Conservation (phyloP, 2,888 invertebrate species). For the Macaria liturata region DNA sequence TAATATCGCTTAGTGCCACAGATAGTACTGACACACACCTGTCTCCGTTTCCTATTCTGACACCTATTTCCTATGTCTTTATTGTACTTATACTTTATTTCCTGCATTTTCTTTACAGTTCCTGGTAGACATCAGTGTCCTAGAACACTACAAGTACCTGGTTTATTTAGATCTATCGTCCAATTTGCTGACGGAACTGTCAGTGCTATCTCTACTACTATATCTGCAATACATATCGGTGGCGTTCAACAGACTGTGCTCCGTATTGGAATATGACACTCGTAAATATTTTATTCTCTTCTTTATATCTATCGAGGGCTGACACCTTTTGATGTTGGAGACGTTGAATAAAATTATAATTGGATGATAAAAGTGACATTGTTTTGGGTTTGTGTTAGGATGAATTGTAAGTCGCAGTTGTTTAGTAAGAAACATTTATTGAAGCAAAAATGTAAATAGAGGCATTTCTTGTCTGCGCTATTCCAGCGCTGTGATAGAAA, state of each 20-base stretch:
- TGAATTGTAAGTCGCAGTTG: no score
- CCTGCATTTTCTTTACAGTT: slow-evolving; percentile 48
- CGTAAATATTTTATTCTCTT: slow-evolving; percentile 54
- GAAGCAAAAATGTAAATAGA: no score
- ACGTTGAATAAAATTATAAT: slow-evolving; percentile 4
- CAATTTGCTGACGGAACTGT: slow-evolving; percentile 79
- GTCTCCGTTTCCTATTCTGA: slow-evolving; percentile 4
- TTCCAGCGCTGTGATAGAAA: no score
- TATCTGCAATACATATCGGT: slow-evolving; percentile 84
- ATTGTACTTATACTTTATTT: slow-evolving; percentile 13
- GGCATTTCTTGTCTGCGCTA: no score
- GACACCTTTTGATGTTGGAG: slow-evolving; percentile 5
- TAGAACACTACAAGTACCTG: slow-evolving; percentile 81
- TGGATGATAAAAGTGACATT: neutral
- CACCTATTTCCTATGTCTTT: slow-evolving; percentile 6
- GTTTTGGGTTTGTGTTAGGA: no score
- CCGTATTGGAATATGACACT: slow-evolving; percentile 80
- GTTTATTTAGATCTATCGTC: slow-evolving; percentile 84
- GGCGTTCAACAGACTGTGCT: slow-evolving; percentile 77
- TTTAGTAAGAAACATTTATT: no score
- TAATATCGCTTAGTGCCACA: neutral
- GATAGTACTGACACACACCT: slow-evolving; percentile 4
- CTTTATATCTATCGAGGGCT: slow-evolving; percentile 1
- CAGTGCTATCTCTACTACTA: slow-evolving; percentile 75
- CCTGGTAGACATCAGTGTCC: slow-evolving; percentile 72